These are phyloP conservation scores for Pecten maximus DNA, from an alignment of 2,888 invertebrate genomes.

Conservation along the genomic window DNA sequence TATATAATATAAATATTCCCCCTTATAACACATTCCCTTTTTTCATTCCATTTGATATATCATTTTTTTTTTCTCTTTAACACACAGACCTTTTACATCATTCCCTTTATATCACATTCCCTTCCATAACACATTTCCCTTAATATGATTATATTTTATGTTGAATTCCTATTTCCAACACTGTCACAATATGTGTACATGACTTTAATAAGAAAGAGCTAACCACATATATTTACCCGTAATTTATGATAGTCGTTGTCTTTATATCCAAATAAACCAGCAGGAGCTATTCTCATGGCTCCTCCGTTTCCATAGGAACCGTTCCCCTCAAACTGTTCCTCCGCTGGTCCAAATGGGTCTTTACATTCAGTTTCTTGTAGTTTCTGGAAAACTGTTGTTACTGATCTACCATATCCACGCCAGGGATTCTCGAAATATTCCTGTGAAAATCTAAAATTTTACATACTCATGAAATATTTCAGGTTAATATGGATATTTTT, in stretches of 20 bases:
- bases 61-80: too few species aligned
- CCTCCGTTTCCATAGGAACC: conserved; percentile 92
- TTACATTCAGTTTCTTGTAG: conserved; percentile 83
- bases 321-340: conserved; percentile 86
- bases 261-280: conserved; percentile 85
- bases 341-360: conserved; percentile 86
- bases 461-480: background rate
- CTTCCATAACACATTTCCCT: too few species aligned
- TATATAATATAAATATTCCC: too few species aligned
- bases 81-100: too few species aligned
- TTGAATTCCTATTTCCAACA: too few species aligned
- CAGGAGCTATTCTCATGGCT: conserved; percentile 89
- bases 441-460: conserved; percentile 85
- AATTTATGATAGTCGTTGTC: conserved; percentile 61
- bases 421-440: conserved; percentile 86
- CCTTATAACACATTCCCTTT: too few species aligned
- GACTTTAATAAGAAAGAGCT: background rate
- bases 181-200: too few species aligned
- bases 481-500: too few species aligned
- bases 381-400: conserved; percentile 80
- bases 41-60: too few species aligned
- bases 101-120: too few species aligned
- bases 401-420: conserved; percentile 87
- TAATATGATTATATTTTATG: too few species aligned
- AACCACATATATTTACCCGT: conserved; percentile 57